phyloP scores from a whole-genome alignment of 64 coral and sea anemone genomes.

The Cladopsammia gracilis region DNA sequence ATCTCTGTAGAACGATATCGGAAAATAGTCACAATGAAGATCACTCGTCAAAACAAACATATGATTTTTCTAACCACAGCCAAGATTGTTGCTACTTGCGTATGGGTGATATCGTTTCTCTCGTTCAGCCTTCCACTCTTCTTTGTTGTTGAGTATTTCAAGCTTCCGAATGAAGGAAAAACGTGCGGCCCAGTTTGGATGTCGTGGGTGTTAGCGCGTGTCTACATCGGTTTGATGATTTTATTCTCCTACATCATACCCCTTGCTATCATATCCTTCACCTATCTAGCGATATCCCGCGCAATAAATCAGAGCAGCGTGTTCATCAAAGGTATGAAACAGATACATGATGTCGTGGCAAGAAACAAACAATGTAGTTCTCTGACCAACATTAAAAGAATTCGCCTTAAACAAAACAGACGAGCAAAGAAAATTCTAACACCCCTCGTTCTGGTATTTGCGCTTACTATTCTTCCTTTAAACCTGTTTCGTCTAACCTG shows the following conservation, averaged over 20 bases:
- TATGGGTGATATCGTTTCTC: conserved; percentile 53
- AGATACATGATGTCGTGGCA: not conserved
- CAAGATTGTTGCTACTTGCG: not conserved
- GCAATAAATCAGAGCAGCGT: conserved; percentile 42
- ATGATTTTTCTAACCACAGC: not conserved
- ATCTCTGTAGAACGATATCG: conserved; percentile 74
- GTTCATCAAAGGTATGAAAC: conserved; percentile 35
- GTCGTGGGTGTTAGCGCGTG: not conserved
- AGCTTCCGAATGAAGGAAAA: not conserved
- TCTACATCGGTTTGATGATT: conserved; percentile 4
- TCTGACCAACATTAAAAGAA: conserved; percentile 32
- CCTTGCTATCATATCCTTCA: conserved; percentile 51
- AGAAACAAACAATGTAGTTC: not conserved
- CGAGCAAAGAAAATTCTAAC: conserved; percentile 75
- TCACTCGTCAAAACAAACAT: not conserved
- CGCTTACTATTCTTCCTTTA: conserved; percentile 64
- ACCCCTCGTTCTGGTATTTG: conserved; percentile 62
- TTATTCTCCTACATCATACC: conserved; percentile 52
- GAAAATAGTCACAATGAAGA: not conserved
- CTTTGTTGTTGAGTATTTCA: no score
- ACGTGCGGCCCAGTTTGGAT: not conserved
- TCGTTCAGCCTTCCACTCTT: conserved; percentile 33
- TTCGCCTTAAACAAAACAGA: conserved; percentile 82
- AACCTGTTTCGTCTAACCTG: conserved; percentile 65
- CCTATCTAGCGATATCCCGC: conserved; percentile 54